Evolutionary conservation across 2,888 invertebrate species (phyloP), one percentile per base, ranked within the genome.

Genomic region (Athripsodes cinereus): DNA sequence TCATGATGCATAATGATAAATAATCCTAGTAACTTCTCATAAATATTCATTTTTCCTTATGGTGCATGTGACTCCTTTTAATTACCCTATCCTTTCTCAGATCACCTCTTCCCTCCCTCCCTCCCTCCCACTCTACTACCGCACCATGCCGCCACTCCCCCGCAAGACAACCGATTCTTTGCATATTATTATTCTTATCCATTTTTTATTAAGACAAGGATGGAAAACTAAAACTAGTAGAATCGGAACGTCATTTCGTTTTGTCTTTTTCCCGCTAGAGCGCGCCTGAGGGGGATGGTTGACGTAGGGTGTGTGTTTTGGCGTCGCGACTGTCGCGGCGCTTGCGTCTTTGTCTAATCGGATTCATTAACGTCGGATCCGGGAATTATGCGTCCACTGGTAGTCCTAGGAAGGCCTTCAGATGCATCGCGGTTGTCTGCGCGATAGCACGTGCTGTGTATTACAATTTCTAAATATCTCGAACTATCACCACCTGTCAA

Each of bases 351-450:
- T 59, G 61, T 61, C 77, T 79, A 79, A 79, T 78, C 78, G 78
- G 78, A 79, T 79, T 79, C 79, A 78, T 79, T 79, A 79, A 78
- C 76, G 73, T 74, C 66, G 74, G 74, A 75, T 75, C 75, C 75
- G 71, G 74, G 76, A 76, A 76, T 75, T 75, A 76, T 76, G 75
- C 75, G 75, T 74, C 75, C 75, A 74, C 74, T 74, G 72, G 74
- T 62, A 71, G 74, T 72, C 74, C 74, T 73, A 73, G 72, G 74
- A 74, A 74, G 58, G 58, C 58, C 57, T 54, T 46, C 61, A 59
- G 59, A 61, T 59, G 58, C 63, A 61, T 54, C 73, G 72, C 74
- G 73, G 72, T 72, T 71, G 60, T 60, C 64, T 61, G 57, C 61
- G 57, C 55, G 72, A 72, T 71, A 70, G 69, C 70, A 70, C 69